Evolutionary conservation across 2,888 invertebrate species (phyloP).

Genomic region (Masnerella sp.): DNA sequence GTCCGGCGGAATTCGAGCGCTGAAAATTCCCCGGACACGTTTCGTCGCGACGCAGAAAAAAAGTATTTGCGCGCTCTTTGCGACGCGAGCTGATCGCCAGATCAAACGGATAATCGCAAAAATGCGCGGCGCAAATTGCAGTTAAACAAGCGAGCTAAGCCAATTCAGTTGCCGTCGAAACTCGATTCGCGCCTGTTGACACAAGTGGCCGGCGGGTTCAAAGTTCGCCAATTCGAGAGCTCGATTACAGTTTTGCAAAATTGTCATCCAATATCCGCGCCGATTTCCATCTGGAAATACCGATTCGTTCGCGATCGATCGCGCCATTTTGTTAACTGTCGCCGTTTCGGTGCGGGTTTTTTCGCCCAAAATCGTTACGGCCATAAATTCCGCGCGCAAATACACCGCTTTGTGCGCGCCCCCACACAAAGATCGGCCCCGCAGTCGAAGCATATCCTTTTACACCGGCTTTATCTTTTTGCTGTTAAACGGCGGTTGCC

Average conservation of each 20-base stretch:
- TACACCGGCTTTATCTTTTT: conserved; percentile 57
- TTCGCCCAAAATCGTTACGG: conserved; percentile 66
- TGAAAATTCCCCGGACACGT: neutral
- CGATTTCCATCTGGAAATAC: conserved; percentile 61
- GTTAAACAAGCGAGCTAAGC: conserved; percentile 30
- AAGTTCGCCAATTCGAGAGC: conserved; percentile 52
- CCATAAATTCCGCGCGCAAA: conserved; percentile 67
- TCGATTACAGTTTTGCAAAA: conserved; percentile 60
- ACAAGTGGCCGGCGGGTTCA: conserved; percentile 37
- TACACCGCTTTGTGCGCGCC: conserved; percentile 54
- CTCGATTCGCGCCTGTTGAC: conserved; percentile 44
- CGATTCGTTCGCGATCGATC: conserved; percentile 38
- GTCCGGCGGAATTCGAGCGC: too few species aligned
- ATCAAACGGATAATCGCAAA: neutral
- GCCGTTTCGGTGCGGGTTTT: conserved; percentile 46
- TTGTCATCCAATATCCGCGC: conserved; percentile 58
- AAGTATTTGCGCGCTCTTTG: too few species aligned
- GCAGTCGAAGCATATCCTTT: conserved; percentile 55
- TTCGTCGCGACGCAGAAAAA: too few species aligned
- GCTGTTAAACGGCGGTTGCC: conserved; percentile 6
- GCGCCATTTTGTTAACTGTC: conserved; percentile 62
- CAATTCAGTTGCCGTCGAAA: conserved; percentile 21
- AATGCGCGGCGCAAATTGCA: conserved; percentile 1
- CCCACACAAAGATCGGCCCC: conserved; percentile 55
- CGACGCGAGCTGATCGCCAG: conserved; percentile 6